Conservation (phyloP, 2,113 vertebrate species). For the Drymodes brunneopygia region DNA sequence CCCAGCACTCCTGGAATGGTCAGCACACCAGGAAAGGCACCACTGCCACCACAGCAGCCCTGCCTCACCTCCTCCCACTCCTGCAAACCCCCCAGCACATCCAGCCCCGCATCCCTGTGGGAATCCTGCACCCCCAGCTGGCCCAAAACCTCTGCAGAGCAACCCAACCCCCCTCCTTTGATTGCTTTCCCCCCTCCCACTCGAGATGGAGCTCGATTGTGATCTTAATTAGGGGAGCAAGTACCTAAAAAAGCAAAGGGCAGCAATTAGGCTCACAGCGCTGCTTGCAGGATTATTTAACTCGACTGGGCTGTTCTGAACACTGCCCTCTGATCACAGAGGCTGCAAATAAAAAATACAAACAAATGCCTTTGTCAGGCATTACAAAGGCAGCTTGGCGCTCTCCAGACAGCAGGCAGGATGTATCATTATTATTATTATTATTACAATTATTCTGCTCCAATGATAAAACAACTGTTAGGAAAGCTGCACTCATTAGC, state of each 20-base stretch:
- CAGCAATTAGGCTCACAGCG: not conserved
- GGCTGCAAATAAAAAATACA: slow-evolving; percentile 22
- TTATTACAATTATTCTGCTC: slow-evolving; percentile 30
- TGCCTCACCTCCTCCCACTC: accelerated
- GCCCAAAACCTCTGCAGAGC: not conserved
- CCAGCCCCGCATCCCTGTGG: not conserved
- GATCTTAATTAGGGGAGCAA: slow-evolving; percentile 39
- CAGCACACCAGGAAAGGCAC: not conserved
- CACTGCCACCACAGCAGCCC: not conserved
- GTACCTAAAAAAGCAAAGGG: slow-evolving; percentile 22
- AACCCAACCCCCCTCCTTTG: not conserved
- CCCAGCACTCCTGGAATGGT: accelerated
- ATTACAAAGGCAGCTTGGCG: not conserved
- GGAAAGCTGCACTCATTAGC: slow-evolving; percentile 36
- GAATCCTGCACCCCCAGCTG: not conserved
- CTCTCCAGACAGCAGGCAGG: slow-evolving; percentile 6
- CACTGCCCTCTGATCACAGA: slow-evolving; percentile 35
- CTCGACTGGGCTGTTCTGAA: not conserved
- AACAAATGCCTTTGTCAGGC: slow-evolving; percentile 41
- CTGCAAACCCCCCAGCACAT: not conserved
- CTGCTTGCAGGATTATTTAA: not conserved
- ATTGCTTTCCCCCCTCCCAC: not conserved
- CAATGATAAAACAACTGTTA: slow-evolving; percentile 40
- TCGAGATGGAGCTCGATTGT: not conserved
- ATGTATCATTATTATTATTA: slow-evolving; percentile 7